phyloP scores from a whole-genome alignment of 2,888 invertebrate species.

The Drosophila hawaiiensis region DNA sequence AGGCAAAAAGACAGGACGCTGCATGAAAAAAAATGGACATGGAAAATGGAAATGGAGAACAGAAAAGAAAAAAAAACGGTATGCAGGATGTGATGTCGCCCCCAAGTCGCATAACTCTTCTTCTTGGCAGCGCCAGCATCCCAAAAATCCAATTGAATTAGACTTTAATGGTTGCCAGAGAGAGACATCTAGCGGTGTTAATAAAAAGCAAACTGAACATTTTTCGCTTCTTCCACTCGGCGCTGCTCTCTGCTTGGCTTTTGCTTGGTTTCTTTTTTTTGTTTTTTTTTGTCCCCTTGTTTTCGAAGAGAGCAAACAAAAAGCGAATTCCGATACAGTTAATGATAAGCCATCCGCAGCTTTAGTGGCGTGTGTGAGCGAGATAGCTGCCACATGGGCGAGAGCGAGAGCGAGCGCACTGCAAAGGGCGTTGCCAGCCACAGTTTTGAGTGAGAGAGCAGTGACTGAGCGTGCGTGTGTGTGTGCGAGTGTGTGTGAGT shows the following conservation, averaged over 20 bases:
- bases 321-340: slow-evolving; percentile 76
- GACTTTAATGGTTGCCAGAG: slow-evolving; percentile 75
- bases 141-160: slow-evolving; percentile 75
- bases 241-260: slow-evolving; percentile 25
- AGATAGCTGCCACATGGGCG: slow-evolving; percentile 21
- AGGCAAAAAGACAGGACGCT: slow-evolving; percentile 53
- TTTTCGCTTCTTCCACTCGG: slow-evolving; percentile 48
- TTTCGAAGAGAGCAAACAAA: slow-evolving; percentile 42
- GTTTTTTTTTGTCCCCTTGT: slow-evolving; percentile 28
- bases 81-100: slow-evolving; percentile 39
- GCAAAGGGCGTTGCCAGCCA: slow-evolving; percentile 49
- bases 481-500: not conserved
- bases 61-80: slow-evolving; percentile 25
- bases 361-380: slow-evolving; percentile 14
- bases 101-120: slow-evolving; percentile 38
- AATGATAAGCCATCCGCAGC: slow-evolving; percentile 67
- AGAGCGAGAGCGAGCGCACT: slow-evolving; percentile 35
- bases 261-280: slow-evolving; percentile 10
- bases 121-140: slow-evolving; percentile 36
- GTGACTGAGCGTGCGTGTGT: slow-evolving; percentile 6
- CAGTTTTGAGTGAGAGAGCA: slow-evolving; percentile 41
- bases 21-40: slow-evolving; percentile 11
- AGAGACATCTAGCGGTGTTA: slow-evolving; percentile 79
- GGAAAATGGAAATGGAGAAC: slow-evolving; percentile 8
- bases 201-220: slow-evolving; percentile 70